These are phyloP conservation scores for Noctua janthina DNA, from an alignment of 2,888 invertebrate species.

Conservation along the genomic window DNA sequence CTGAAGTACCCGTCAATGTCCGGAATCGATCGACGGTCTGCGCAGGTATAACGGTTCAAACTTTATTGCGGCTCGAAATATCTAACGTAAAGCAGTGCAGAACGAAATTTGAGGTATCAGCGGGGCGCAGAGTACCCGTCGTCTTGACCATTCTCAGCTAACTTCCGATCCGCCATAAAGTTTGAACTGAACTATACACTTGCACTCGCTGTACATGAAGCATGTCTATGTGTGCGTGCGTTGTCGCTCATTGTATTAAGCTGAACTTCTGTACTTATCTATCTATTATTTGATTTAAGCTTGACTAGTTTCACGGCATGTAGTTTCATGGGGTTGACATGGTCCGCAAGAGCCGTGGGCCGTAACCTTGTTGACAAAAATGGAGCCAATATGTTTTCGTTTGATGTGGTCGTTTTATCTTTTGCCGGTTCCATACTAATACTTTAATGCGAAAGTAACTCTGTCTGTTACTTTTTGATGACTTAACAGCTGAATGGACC, in stretches of 20 bases:
- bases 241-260: background rate
- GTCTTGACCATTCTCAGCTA: too few relatives aligned
- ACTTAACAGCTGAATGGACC: background rate
- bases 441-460: background rate
- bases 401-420: constrained; percentile 17
- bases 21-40: too few relatives aligned
- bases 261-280: background rate
- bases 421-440: background rate
- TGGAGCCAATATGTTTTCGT: constrained; percentile 16
- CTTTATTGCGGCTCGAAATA: too few relatives aligned
- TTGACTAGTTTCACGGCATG: constrained; percentile 24
- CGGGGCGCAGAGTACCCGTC: too few relatives aligned
- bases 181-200: too few relatives aligned
- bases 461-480: background rate
- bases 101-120: too few relatives aligned
- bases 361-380: constrained; percentile 29
- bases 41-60: too few relatives aligned
- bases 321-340: constrained; percentile 34
- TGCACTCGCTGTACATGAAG: background rate
- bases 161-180: too few relatives aligned
- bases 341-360: constrained; percentile 1
- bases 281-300: background rate
- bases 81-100: too few relatives aligned
- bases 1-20: too few relatives aligned
- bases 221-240: background rate